phyloP scores from a whole-genome alignment of 2,113 vertebrate species.

The Plectropomus leopardus region DNA sequence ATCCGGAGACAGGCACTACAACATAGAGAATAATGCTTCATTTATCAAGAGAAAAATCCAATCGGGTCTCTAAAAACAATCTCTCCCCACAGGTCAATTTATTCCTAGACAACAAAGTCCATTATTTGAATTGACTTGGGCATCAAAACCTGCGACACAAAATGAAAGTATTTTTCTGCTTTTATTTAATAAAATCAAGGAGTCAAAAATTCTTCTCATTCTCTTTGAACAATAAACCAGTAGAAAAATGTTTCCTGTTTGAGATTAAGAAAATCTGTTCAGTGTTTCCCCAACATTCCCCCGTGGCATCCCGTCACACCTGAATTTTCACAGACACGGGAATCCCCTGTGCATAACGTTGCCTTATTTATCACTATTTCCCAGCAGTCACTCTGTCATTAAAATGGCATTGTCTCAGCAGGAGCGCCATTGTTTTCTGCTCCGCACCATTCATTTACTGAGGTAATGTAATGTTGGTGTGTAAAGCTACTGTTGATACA shows the following conservation, averaged over 20 bases:
- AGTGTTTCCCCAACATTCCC: constrained; percentile 15
- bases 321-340: background rate
- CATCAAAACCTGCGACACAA: background rate
- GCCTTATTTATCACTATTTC: constrained; percentile 17
- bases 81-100: background rate
- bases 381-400: constrained; percentile 13
- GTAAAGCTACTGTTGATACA: background rate
- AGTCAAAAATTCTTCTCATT: background rate
- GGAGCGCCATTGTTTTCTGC: constrained; percentile 48
- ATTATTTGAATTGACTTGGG: background rate
- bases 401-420: constrained; percentile 15
- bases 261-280: background rate
- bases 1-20: background rate
- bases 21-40: background rate
- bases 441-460: constrained; percentile 13
- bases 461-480: constrained; percentile 23
- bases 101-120: background rate
- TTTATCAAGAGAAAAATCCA: background rate
- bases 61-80: background rate
- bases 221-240: constrained; percentile 5
- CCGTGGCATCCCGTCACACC: background rate
- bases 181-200: constrained; percentile 3
- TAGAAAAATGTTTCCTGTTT: constrained; percentile 14
- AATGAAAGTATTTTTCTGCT: background rate
- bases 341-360: constrained; percentile 31